Percentiles rank a stretch among this genome's conserved stretches.
Conservation (phyloP, 2,113 vertebrate genomes). For the Falcunculus frontatus region DNA sequence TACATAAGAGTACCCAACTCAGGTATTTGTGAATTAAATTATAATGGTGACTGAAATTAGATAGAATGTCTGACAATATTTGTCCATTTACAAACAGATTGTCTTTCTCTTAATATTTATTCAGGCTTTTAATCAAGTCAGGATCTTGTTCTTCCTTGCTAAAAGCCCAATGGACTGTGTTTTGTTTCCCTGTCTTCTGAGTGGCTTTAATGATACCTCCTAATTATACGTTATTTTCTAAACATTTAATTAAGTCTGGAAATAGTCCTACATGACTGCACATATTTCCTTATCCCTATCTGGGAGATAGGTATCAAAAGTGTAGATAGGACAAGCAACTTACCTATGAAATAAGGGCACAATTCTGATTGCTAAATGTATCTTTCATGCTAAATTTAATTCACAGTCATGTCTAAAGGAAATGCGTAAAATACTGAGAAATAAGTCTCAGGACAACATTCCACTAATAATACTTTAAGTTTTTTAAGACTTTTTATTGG, state of each 20-base stretch:
- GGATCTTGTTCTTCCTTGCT: not conserved
- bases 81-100: not conserved
- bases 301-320: not conserved
- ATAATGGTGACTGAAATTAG: not conserved
- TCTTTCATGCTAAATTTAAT: not conserved
- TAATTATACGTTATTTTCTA: not conserved
- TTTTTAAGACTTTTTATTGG: not conserved
- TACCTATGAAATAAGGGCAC: not conserved
- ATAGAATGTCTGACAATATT: not conserved
- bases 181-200: not conserved
- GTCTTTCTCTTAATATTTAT: not conserved
- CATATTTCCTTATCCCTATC: not conserved
- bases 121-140: not conserved
- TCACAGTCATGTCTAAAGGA: not conserved
- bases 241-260: constrained; percentile 31
- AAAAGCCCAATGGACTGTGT: not conserved
- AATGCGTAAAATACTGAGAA: not conserved
- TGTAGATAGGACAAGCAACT: not conserved
- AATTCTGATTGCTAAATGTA: not conserved
- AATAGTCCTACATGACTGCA: not conserved
- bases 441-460: not conserved
- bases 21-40: not conserved
- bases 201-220: not conserved
- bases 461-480: not conserved
- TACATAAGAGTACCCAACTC: not conserved